phyloP scores from a whole-genome alignment of 2,888 invertebrate genomes.

The Piscicola geometra region DNA sequence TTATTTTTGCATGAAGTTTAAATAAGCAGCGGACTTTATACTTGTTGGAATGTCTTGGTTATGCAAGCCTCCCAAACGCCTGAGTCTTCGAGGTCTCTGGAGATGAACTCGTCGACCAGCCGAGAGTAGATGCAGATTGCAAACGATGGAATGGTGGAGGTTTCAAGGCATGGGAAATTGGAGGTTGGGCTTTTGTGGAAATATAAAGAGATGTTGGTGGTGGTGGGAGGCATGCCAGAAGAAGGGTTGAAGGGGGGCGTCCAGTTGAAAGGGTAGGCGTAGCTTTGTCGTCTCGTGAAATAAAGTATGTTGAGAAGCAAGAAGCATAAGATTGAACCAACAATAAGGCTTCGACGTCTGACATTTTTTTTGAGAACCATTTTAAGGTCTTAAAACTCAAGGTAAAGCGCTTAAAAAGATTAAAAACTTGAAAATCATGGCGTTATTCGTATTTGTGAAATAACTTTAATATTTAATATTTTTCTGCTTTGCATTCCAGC shows the following conservation, averaged over 20 bases:
- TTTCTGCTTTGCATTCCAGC: no score
- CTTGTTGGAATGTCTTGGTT: constrained; percentile 7
- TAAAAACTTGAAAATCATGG: no score
- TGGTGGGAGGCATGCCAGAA: neutral
- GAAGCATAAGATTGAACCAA: no score
- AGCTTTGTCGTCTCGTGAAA: neutral
- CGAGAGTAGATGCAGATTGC: constrained; percentile 42
- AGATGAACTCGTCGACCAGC: constrained; percentile 42
- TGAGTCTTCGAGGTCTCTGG: constrained; percentile 41
- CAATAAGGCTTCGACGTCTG: no score
- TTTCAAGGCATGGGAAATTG: constrained; percentile 37
- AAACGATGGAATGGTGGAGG: constrained; percentile 38
- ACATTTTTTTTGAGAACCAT: no score
- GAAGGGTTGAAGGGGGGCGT: no score
- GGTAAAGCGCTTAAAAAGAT: no score
- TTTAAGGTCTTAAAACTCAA: no score
- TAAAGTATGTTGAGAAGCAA: neutral
- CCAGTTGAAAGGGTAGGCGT: neutral
- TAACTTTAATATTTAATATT: no score
- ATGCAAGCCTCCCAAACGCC: constrained; percentile 37
- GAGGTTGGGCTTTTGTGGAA: neutral
- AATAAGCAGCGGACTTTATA: neutral
- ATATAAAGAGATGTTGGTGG: neutral
- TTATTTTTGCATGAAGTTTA: no score
- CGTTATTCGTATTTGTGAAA: no score